phyloP scores from a whole-genome alignment of 2,888 invertebrate genomes.

The Cheilosia soror region DNA sequence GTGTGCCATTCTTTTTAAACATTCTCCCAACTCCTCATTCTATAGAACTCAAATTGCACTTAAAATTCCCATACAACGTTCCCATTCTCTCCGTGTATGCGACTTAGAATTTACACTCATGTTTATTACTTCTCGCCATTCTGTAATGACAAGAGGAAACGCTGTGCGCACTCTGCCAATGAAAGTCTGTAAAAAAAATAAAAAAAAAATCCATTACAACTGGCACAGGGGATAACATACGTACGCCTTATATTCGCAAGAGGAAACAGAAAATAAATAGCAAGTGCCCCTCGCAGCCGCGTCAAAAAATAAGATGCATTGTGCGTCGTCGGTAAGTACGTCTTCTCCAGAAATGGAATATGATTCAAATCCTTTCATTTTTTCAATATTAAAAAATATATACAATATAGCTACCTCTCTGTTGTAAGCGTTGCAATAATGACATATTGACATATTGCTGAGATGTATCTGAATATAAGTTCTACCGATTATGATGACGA shows the following conservation, averaged over 20 bases:
- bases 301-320: constrained; percentile 39
- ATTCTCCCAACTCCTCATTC: too few relatives aligned
- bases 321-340: neutral
- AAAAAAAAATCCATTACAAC: constrained; percentile 46
- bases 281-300: constrained; percentile 50
- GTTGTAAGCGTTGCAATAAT: constrained; percentile 21
- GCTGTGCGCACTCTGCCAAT: constrained; percentile 55
- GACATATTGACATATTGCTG: constrained; percentile 68
- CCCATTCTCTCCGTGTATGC: constrained; percentile 56
- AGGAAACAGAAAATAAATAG: constrained; percentile 73
- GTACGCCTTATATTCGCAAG: neutral
- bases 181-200: neutral
- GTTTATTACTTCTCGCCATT: constrained; percentile 74
- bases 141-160: constrained; percentile 72
- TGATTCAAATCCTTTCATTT: constrained; percentile 48
- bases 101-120: constrained; percentile 61
- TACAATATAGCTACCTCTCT: neutral
- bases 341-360: constrained; percentile 45
- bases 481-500: constrained; percentile 11
- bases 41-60: too few relatives aligned
- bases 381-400: constrained; percentile 15
- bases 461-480: neutral
- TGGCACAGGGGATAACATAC: constrained; percentile 22
- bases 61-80: too few relatives aligned
- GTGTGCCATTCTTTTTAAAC: too few relatives aligned